Base-by-base conservation (phyloP, 2,797 vertebrate species). In the Lycodopsis pacificus region DNA sequence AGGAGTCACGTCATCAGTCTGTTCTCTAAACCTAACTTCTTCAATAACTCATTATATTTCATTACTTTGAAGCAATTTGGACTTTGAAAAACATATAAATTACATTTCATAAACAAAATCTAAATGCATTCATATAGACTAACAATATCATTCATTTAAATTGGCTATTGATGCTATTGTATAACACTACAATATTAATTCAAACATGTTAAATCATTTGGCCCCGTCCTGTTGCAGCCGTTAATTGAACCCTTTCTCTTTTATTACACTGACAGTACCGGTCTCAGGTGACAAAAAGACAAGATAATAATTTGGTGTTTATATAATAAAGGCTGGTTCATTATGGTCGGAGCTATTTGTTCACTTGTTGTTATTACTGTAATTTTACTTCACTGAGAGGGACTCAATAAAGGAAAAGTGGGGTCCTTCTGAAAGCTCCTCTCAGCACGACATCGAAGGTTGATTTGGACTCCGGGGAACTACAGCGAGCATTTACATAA, bases 401-500 rank as follows among this genome's bases (percentile, higher is more conserved):
- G 12, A 44, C 19, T 46, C 19, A 4, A 27, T 64, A 17, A 5
- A 64, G 51, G 9, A 20, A 38, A 25, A 8, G 3, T 14, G 13
- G 4, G 13, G 5, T 56, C 51, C 34, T 61, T 58, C 38, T 61
- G 20, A 57, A 58, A 34, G 63, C 56, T 69, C 32, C 67, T 49
- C n/a, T 68, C 66, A 67, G 48, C n/a, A 6, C 5, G 3, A 57
- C 58, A 3, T 74, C 46, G 84, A 36, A 80, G 38, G 67, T 63
- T 71, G 57, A 79, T 76, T 25, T 59, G 62, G 78, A 73, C 90
- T 88, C 84, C 0, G 1, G 90, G 88, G 88, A 91, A 86, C 88
- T 76, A 27, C 71, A 64, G 22, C 17, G 0, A 27, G 34, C 57
- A 66, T 85, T 89, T 89, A 89, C 71, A 84, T 90, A 91, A 93